phyloP scores from a whole-genome alignment of 2,797 vertebrate species.

The Mormyrops boulengeri region DNA sequence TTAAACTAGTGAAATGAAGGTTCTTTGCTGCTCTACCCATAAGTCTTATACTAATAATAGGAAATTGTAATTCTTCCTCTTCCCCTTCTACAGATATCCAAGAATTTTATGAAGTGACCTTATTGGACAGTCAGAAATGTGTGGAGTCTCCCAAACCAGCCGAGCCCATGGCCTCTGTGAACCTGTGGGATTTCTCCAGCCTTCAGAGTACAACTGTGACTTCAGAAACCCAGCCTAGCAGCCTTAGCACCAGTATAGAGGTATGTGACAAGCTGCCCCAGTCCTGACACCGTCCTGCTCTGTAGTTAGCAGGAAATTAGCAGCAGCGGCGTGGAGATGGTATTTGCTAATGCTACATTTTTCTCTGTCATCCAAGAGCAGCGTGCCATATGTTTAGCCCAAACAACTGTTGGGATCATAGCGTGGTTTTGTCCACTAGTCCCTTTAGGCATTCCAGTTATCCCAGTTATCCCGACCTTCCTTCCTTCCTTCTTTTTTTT shows the following conservation, averaged over 20 bases:
- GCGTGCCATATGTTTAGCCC: not conserved
- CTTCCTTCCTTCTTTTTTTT: too few relatives aligned
- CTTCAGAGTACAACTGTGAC: constrained; percentile 65
- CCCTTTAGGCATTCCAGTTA: not conserved
- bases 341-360: not conserved
- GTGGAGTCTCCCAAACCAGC: constrained; percentile 53
- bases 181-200: constrained; percentile 68
- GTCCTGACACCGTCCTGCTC: not conserved
- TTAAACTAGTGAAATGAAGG: not conserved
- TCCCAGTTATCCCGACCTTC: not conserved
- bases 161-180: constrained; percentile 60
- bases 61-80: not conserved
- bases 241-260: constrained; percentile 65
- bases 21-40: not conserved
- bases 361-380: not conserved
- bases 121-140: constrained; percentile 71
- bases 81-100: constrained; percentile 63
- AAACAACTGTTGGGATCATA: not conserved
- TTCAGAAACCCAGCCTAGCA: constrained; percentile 64
- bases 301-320: not conserved
- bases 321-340: not conserved
- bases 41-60: not conserved
- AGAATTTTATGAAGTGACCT: constrained; percentile 82
- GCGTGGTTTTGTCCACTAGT: not conserved
- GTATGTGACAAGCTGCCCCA: constrained; percentile 41